phyloP scores from a whole-genome alignment of 1,140 invertebrate genomes.

The Diorhabda carinulata region DNA sequence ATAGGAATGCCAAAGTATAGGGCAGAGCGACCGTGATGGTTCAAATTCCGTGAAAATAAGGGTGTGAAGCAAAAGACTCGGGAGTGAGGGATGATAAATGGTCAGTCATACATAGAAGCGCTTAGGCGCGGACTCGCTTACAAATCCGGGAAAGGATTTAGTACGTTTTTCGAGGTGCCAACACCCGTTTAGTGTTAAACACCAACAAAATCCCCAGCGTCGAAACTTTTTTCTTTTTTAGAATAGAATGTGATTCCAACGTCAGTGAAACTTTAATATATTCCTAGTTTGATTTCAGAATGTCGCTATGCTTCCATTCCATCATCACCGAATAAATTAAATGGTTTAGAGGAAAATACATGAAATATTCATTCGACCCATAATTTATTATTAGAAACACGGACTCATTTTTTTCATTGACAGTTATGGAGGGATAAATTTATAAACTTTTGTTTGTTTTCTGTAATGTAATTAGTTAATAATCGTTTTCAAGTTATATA shows the following conservation, averaged over 20 bases:
- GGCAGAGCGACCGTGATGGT: conserved; percentile 7
- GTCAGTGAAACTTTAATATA: conserved; percentile 29
- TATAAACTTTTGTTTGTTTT: neutral
- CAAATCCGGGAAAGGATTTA: conserved; percentile 36
- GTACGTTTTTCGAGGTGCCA: conserved; percentile 25
- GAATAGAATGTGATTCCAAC: neutral
- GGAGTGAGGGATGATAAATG: conserved; percentile 33
- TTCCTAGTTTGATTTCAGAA: conserved; percentile 25
- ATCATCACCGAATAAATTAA: neutral
- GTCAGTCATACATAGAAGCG: conserved; percentile 34
- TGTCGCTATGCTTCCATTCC: conserved; percentile 19
- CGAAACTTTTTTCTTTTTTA: conserved; percentile 29
- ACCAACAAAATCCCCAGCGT: conserved; percentile 31
- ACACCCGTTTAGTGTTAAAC: conserved; percentile 28
- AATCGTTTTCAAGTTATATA: conserved; percentile 1
- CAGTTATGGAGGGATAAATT: neutral
- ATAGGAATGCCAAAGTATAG: conserved; percentile 3
- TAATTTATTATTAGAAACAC: neutral
- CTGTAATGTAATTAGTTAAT: neutral
- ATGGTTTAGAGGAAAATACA: neutral
- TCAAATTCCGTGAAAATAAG: conserved; percentile 12
- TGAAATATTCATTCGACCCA: neutral
- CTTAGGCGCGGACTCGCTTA: conserved; percentile 33
- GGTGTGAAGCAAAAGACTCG: conserved; percentile 17
- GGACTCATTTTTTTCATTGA: neutral